phyloP scores from a whole-genome alignment of 1,140 invertebrate genomes.

The Ceratina australensis region DNA sequence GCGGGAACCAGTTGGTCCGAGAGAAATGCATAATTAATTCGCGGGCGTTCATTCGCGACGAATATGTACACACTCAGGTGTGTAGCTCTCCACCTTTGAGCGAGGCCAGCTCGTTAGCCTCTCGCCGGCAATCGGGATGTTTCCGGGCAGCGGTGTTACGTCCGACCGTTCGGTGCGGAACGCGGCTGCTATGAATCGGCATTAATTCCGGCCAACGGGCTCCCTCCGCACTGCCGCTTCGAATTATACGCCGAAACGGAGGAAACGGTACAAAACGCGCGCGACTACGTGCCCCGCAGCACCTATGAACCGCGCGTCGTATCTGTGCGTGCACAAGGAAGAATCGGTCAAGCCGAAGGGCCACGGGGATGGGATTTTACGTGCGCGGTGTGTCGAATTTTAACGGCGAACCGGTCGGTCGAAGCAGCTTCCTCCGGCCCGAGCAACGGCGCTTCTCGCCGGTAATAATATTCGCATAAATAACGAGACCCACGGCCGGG shows the following conservation, averaged over 20 bases:
- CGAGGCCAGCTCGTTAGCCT: not conserved
- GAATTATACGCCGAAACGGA: slow-evolving; percentile 4
- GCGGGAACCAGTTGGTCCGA: too few relatives aligned
- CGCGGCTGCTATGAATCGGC: slow-evolving; percentile 21
- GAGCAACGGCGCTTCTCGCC: too few relatives aligned
- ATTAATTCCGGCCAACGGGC: slow-evolving; percentile 32
- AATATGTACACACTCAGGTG: too few relatives aligned
- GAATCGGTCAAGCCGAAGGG: not conserved
- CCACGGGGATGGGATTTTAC: too few relatives aligned
- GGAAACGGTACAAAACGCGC: slow-evolving; percentile 2
- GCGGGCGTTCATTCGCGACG: too few relatives aligned
- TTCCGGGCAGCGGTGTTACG: not conserved
- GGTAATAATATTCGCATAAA: slow-evolving; percentile 37
- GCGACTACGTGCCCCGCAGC: slow-evolving; percentile 7
- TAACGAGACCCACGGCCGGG: slow-evolving; percentile 3
- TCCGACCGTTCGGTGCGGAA: not conserved
- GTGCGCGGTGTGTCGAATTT: too few relatives aligned
- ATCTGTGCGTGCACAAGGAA: slow-evolving; percentile 6
- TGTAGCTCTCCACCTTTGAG: not conserved
- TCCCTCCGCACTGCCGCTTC: not conserved
- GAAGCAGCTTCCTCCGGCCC: not conserved
- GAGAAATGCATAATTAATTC: too few relatives aligned
- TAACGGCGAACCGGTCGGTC: too few relatives aligned
- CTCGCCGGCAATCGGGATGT: not conserved
- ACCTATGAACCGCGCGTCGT: not conserved